Evolutionary conservation across 2,113 vertebrate genomes (phyloP).

Genomic region (Lontra canadensis): DNA sequence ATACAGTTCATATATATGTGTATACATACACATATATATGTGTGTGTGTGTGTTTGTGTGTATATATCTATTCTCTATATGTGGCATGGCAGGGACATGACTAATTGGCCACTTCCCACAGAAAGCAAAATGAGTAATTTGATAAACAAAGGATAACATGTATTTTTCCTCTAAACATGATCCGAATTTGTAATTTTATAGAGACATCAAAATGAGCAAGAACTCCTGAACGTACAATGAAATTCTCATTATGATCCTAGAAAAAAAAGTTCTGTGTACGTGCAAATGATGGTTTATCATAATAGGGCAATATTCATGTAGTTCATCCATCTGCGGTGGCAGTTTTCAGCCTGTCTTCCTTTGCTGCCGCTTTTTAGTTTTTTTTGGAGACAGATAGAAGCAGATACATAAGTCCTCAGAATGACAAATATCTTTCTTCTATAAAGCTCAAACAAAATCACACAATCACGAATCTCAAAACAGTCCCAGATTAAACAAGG

Average conservation of each 20-base stretch:
- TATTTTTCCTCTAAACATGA: slow-evolving; percentile 39
- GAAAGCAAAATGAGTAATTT: slow-evolving; percentile 22
- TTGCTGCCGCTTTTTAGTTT: not conserved
- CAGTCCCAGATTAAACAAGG: not conserved
- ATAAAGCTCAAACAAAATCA: not conserved
- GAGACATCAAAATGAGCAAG: not conserved
- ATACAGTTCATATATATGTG: not conserved
- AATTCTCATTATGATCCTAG: not conserved
- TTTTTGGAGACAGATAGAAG: not conserved
- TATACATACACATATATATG: fast-evolving
- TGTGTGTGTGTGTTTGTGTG: not conserved
- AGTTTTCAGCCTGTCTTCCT: slow-evolving; percentile 3
- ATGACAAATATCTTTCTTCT: not conserved
- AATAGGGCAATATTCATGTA: not conserved
- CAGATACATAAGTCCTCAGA: not conserved
- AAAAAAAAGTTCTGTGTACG: not conserved
- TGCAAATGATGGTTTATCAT: not conserved
- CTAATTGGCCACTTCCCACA: not conserved
- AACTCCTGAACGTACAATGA: not conserved
- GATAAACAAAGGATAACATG: slow-evolving; percentile 4
- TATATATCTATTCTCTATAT: not conserved
- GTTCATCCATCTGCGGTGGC: not conserved
- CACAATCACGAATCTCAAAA: not conserved
- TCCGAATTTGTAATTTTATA: slow-evolving; percentile 25
- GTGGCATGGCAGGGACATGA: not conserved